Conservation (phyloP, 2,888 invertebrate species). For the Athalia cordata region DNA sequence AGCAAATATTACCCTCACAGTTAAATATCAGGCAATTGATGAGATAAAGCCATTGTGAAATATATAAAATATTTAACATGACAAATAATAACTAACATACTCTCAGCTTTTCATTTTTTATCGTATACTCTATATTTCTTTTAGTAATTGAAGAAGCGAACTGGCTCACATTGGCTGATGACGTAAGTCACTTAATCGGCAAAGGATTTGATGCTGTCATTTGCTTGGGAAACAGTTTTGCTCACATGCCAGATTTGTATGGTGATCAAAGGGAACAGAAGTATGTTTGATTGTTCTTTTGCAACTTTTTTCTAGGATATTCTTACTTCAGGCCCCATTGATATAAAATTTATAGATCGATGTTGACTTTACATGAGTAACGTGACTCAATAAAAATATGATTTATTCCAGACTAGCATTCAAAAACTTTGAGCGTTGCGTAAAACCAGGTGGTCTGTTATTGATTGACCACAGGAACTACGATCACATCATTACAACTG, state of each 20-base stretch:
- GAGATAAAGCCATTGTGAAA: constrained; percentile 13
- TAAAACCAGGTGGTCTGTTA: constrained; percentile 89
- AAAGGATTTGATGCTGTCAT: constrained; percentile 91
- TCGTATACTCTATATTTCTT: constrained; percentile 27
- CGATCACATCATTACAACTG: constrained; percentile 86
- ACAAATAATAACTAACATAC: background rate
- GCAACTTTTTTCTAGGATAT: background rate
- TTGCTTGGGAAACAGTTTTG: constrained; percentile 93
- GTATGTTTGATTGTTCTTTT: constrained; percentile 79
- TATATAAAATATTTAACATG: background rate
- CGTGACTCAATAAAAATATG: constrained; percentile 45
- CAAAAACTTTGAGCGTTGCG: constrained; percentile 86
- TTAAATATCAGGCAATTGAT: background rate
- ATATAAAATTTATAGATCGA: constrained; percentile 9
- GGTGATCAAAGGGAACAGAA: constrained; percentile 88
- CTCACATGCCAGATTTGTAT: constrained; percentile 87
- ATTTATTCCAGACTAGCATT: constrained; percentile 78
- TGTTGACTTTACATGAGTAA: background rate
- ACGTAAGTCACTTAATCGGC: constrained; percentile 79
- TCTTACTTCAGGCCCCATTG: constrained; percentile 8
- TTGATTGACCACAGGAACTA: constrained; percentile 94
- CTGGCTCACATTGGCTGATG: constrained; percentile 88
- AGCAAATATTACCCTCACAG: background rate
- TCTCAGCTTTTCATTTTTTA: background rate
- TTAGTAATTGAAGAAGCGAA: constrained; percentile 94